Evolutionary conservation across 2,797 vertebrate genomes (phyloP), one percentile per base, ranked within the genome.

Genomic region (Enoplosus armatus): DNA sequence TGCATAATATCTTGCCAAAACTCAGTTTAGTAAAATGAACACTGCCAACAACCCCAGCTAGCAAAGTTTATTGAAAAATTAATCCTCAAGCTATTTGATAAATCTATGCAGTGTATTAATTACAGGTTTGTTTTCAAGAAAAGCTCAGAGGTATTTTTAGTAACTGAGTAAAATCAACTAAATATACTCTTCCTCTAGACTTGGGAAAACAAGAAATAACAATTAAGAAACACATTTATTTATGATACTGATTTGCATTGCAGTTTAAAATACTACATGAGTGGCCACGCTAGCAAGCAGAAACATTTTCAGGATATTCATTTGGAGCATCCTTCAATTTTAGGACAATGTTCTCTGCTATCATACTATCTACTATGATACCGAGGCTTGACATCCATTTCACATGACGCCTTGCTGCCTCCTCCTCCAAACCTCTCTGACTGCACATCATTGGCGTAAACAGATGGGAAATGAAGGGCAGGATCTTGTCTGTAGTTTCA

Each of bases 401-500:
- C 39, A 37, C 5, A 9, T 53, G 50, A 67, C 80, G 75, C 55
- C 45, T 75, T 14, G 10, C 33, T 47, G 68, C 66, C 60, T 79
- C 75, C 65, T 72, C 59, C 48, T 63, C 50, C 78, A 74, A 67
- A 79, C 26, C 79, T 63, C 41, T 68, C 64, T 68, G 84, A 76
- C 70, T 64, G 62, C 79, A 80, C 62, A 79, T 81, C 71, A 77
- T 35, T 56, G 64, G 45, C 31, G 60, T 82, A 84, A 83, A 86
- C 70, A 64, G 78, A 77, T 53, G 58, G 67, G 59, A 90, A 87
- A 89, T 79, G 80, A 91, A 86, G 85, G 79, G 60, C 80, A 78
- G 66, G 80, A 77, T 85, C 81, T 80, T 68, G 70, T 75, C 81
- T 88, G 85, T 80, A 77, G 63, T 90, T 91, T 87, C 87, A 94